phyloP scores from a whole-genome alignment of 2,113 vertebrate species.

The Excalfactoria chinensis region DNA sequence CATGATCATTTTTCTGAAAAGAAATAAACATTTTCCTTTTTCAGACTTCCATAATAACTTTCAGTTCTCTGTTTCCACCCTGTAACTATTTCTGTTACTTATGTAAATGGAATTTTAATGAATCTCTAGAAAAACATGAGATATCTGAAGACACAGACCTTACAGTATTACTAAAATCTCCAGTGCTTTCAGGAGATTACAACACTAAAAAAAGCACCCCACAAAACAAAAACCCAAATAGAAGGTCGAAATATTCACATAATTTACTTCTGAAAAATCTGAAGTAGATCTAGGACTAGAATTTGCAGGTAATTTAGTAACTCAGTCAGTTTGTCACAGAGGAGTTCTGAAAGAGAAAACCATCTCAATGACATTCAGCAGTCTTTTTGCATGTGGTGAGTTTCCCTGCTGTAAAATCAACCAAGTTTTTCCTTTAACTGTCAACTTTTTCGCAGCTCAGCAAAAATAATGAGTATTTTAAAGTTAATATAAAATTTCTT shows the following conservation, averaged over 20 bases:
- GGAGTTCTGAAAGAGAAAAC: not conserved
- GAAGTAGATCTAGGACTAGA: not conserved
- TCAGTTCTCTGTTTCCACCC: not conserved
- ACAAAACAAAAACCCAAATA: not conserved
- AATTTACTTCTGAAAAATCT: not conserved
- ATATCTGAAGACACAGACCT: not conserved
- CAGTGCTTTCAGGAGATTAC: fast-evolving
- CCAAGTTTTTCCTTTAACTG: not conserved
- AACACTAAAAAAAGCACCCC: not conserved
- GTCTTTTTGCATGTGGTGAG: not conserved
- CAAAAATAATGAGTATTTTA: not conserved
- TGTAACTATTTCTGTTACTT: not conserved
- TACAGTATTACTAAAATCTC: not conserved
- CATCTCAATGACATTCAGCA: not conserved
- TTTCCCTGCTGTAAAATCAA: not conserved
- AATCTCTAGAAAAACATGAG: not conserved
- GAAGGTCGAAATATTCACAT: not conserved
- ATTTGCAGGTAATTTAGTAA: not conserved
- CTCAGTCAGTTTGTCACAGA: not conserved
- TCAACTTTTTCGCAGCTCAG: not conserved
- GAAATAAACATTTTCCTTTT: not conserved
- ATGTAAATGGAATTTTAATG: not conserved
- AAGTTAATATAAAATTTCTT: not conserved
- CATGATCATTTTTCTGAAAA: not conserved
- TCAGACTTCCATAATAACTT: not conserved